phyloP scores from a whole-genome alignment of 2,888 invertebrate genomes.

The Megalurothrips usitatus region DNA sequence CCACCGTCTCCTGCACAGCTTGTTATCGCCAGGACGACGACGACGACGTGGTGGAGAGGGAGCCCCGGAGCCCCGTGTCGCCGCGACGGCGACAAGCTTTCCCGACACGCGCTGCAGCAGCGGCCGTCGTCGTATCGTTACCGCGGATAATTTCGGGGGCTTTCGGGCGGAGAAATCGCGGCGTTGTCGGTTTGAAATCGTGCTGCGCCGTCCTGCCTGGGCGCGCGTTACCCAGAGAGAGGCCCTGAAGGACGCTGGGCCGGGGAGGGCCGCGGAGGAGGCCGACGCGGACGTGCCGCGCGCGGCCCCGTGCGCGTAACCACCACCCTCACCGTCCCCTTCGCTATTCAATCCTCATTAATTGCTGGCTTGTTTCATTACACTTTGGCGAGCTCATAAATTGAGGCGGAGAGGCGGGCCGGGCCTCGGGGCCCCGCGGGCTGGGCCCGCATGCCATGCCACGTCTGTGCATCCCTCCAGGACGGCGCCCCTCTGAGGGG shows the following conservation, averaged over 20 bases:
- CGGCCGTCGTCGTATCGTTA: too few species aligned
- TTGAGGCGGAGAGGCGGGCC: neutral
- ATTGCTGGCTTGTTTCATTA: constrained; percentile 21
- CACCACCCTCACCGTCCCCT: neutral
- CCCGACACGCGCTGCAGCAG: too few species aligned
- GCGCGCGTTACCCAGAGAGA: neutral
- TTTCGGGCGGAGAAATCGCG: too few species aligned
- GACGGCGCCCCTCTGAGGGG: neutral
- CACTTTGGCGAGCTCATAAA: constrained; percentile 15
- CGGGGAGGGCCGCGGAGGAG: neutral
- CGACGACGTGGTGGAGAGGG: too few species aligned
- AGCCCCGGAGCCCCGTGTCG: too few species aligned
- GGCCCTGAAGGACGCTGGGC: neutral
- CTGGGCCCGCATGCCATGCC: neutral
- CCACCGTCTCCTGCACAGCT: too few species aligned
- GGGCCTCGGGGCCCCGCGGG: neutral
- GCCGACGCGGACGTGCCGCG: neutral
- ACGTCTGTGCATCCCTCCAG: neutral
- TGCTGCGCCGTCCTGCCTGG: neutral
- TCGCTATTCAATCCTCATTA: constrained; percentile 6
- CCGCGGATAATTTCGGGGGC: too few species aligned
- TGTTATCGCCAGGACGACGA: too few species aligned
- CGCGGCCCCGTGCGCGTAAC: neutral
- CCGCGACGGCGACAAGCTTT: too few species aligned
- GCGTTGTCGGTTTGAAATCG: too few species aligned